A percentile compares a stretch with the other conserved stretches of the same genome.
These are phyloP conservation scores for Rutilus rutilus DNA, from an alignment of 2,113 vertebrate species.

Conservation along the genomic window DNA sequence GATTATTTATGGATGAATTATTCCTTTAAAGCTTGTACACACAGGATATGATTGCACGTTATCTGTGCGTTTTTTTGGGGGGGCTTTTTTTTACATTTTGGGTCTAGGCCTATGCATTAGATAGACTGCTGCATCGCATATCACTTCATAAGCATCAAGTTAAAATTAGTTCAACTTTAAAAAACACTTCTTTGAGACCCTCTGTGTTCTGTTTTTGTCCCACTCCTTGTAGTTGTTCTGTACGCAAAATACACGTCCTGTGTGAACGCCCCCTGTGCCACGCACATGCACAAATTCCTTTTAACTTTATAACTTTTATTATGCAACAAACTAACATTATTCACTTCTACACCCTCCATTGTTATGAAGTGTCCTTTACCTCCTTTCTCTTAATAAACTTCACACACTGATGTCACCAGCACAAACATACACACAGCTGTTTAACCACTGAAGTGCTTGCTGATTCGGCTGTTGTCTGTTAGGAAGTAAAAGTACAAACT, in stretches of 20 bases:
- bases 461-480: neutral
- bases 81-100: neutral
- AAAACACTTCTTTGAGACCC: neutral
- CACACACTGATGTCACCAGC: neutral
- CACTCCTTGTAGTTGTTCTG: neutral
- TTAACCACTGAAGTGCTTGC: neutral
- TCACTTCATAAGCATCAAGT: neutral
- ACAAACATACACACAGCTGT: conserved; percentile 27
- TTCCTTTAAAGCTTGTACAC: neutral
- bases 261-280: neutral
- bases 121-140: neutral
- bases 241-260: neutral
- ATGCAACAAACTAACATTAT: neutral
- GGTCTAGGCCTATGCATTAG: neutral
- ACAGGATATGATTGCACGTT: neutral
- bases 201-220: neutral
- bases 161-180: neutral
- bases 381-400: neutral
- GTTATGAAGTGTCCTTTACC: neutral
- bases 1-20: neutral
- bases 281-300: neutral
- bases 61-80: too few species aligned
- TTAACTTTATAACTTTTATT: conserved; percentile 5
- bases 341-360: neutral
- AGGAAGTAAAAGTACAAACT: conserved; percentile 13